Base-by-base conservation (phyloP, 2,113 vertebrate species). In the Columba livia region DNA sequence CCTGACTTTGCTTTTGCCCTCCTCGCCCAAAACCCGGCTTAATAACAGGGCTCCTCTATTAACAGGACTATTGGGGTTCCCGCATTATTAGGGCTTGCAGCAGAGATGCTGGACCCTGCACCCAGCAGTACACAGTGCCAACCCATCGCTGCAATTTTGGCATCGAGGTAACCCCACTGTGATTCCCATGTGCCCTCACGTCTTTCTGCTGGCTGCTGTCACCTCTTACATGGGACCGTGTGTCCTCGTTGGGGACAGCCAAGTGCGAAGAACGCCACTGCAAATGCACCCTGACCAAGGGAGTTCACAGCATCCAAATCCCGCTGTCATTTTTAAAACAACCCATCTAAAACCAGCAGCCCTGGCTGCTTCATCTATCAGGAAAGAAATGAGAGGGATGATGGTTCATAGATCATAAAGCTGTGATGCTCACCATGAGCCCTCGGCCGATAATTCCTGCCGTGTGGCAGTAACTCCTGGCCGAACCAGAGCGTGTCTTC, bases 71-170 rank as follows among this genome's bases (percentile, higher is more conserved):
- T 8, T 0, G 6, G n/a, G 21, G 31, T 36, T 72, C 61, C 3
- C 1, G 0, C 1, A 6, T 25, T 8, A 0, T 7, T 3, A 8
- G 57, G 28, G 65, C 44, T 51, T 0, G 2, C 0, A 6, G 85
- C 54, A 61, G 70, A 20, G 93, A 38, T 48, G 61, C 47, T 10
- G 14, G 4, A 28, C 34, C 36, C 65, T 65, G 64, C 65, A 24
- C 23, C 26, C 72, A 65, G 54, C 78, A 48, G 65, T 17, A 17
- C 36, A 24, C 3, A 14, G n/a, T 50, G 48, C 57, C 66, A 16
- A 28, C 25, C 48, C 42, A 9, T 51, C 0, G 0, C 48, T 25
- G 54, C 0, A 3, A 29, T 48, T 64, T 17, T 6, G 2, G 66
- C 72, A 44, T 18, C 0, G 15, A 71, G 70, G 23, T 12, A 58